Evolutionary conservation across 35 echinoderm and acorn worm genomes (phyloP), one percentile per base, ranked within the genome.

Genomic region (Patiria miniata): DNA sequence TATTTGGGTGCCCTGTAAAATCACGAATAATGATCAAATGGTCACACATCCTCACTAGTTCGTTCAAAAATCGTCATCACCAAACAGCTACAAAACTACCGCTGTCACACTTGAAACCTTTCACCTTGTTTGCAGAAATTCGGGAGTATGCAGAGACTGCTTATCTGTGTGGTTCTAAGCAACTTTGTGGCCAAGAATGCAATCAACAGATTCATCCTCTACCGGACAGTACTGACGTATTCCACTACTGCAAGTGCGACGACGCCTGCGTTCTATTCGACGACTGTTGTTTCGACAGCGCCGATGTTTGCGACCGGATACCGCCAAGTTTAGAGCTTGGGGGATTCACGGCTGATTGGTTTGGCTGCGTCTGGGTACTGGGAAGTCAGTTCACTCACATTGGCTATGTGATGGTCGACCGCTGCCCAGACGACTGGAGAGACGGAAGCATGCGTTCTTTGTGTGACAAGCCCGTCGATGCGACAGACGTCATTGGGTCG

Each of bases 321-420:
- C 2, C 3, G 29, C 15, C 65, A 10, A 73, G 65, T 23, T 34
- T 73, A 32, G n/a, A 26, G 34, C 65, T 14, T 10, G 65, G 26
- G 34, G 65, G 34, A 10, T 73, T 73, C 65, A 73, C 65, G 65
- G 29, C 7, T 22, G 65, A 73, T 26, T 1, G 34, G 23, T 73
- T 32, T 30, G 65, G 34, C 65, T 73, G 65, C 34, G 65, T 34
- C 3, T 73, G 65, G 65, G 7, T 73, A 73, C 65, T 23, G 34
- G 65, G 65, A 10, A 73, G 65, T 73, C 65, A 73, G 65, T 73
- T 73, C 65, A 73, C 65, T 32, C 34, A 73, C 65, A 73, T 32
- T 26, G 65, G 65, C 65, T 73, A 12, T 9, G 65, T 73, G 65
- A 23, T 30, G 0, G 65, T 73, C 65, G 29, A 34, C 29, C 65